Evolutionary conservation across 2,113 vertebrate genomes (phyloP), one percentile per base, ranked within the genome.

Genomic region (Dendrocopos noguchii): DNA sequence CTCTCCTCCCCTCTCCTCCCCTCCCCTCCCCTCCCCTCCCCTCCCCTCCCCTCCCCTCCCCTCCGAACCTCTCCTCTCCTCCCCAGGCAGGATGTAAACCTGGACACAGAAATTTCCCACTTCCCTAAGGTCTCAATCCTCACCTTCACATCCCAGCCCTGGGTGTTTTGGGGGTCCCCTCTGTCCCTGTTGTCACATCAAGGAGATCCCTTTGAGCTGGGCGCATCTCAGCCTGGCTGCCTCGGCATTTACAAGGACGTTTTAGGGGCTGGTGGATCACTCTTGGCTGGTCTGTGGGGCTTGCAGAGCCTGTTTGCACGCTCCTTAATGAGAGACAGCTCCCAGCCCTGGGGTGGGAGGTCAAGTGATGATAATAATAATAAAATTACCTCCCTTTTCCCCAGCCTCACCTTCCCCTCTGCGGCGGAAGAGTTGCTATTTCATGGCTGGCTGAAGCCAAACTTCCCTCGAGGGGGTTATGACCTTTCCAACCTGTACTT

Each of bases 401-500:
- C 77, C 81, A 79, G 67, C 65, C 71, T 78, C 50, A 78, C 85
- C 88, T 78, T 87, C 68, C 68, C 65, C 60, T 94, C 95, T 88
- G 63, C 94, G 84, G 97, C 87, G 94, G 95, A 96, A 97, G 95
- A 93, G 97, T 97, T 87, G 88, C 97, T 95, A 95, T 97, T 98
- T 98, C 98, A 98, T 98, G 98, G 97, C 94, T 97, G 95, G 96
- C 97, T 98, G 97, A 97, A 97, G 97, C 93, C 87, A 83, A 96
- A 97, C 97, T 97, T 98, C 93, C 98, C 98, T 97, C 95, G 56
- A 97, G 98, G 98, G 98, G 97, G 98, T 97, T 97, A 92, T 98
- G 98, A 98, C 98, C 98, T 46, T 93, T 90, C 97, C 97, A 98
- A 98, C 98, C 98, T 97, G 97, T 95, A 97, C 96, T 98, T 98